Evolutionary conservation across 2,888 invertebrate species (phyloP).

Genomic region (Mesochorus sp.): DNA sequence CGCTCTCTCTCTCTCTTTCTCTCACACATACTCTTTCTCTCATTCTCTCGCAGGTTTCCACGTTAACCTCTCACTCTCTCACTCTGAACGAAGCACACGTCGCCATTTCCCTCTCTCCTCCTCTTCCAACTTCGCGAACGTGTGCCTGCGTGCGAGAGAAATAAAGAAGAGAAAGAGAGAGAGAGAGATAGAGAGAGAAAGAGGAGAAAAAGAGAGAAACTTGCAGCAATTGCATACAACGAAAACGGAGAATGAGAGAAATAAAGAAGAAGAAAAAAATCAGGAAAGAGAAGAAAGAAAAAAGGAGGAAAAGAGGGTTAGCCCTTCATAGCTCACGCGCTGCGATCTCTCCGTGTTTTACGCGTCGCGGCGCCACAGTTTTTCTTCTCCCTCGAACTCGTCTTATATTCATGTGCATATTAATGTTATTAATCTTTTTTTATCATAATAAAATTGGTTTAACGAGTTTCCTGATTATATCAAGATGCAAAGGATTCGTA

Average conservation of each 20-base stretch:
- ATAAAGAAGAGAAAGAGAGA: constrained; percentile 53
- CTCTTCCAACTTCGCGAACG: constrained; percentile 16
- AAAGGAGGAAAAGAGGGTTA: constrained; percentile 41
- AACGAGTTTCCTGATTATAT: background rate
- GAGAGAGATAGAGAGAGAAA: constrained; percentile 48
- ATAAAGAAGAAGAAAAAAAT: constrained; percentile 7
- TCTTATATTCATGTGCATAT: no score
- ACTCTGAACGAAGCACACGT: constrained; percentile 60
- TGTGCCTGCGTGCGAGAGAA: constrained; percentile 47
- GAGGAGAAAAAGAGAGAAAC: constrained; percentile 49
- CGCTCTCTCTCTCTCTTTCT: constrained; percentile 44
- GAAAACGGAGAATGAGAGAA: constrained; percentile 41
- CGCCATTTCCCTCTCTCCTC: constrained; percentile 51
- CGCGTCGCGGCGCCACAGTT: constrained; percentile 40
- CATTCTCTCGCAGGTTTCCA: constrained; percentile 31
- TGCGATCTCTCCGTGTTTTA: constrained; percentile 34
- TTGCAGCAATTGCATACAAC: constrained; percentile 44
- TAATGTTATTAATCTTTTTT: background rate
- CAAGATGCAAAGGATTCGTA: background rate
- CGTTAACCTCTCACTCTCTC: constrained; percentile 32
- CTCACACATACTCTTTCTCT: constrained; percentile 55
- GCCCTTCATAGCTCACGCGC: constrained; percentile 64
- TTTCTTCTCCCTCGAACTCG: background rate
- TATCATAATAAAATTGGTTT: no score
- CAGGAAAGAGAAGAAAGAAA: constrained; percentile 10